Evolutionary conservation across 2,888 invertebrate species (phyloP).

Genomic region (Yponomeuta malinellus): DNA sequence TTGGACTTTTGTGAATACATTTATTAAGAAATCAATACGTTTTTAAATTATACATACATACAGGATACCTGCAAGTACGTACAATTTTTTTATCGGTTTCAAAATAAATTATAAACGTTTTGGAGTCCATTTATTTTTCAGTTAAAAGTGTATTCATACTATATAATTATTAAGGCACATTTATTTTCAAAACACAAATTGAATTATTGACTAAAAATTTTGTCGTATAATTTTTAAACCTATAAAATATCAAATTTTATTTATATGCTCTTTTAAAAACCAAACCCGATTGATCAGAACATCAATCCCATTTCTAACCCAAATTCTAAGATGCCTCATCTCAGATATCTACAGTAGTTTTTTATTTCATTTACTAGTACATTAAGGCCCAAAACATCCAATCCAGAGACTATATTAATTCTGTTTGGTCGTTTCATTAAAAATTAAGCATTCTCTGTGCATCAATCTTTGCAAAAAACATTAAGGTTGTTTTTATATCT

Average conservation of each 20-base stretch:
- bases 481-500: too few relatives aligned
- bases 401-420: too few relatives aligned
- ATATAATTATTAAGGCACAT: conserved; percentile 37
- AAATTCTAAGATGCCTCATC: too few relatives aligned
- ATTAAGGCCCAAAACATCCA: too few relatives aligned
- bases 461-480: too few relatives aligned
- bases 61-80: background rate
- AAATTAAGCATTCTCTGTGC: too few relatives aligned
- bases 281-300: background rate
- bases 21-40: conserved; percentile 3
- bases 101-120: background rate
- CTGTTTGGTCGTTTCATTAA: too few relatives aligned
- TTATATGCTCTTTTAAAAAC: background rate
- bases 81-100: background rate
- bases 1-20: conserved; percentile 17
- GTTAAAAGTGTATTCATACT: background rate
- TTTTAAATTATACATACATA: background rate
- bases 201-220: conserved; percentile 34
- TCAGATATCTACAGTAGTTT: too few relatives aligned
- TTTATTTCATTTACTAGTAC: too few relatives aligned
- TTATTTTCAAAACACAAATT: conserved; percentile 29
- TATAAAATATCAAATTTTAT: background rate
- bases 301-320: too few relatives aligned
- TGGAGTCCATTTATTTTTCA: background rate
- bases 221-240: background rate